Evolutionary conservation across 2,797 vertebrate species (phyloP).

Genomic region (Chanos chanos): DNA sequence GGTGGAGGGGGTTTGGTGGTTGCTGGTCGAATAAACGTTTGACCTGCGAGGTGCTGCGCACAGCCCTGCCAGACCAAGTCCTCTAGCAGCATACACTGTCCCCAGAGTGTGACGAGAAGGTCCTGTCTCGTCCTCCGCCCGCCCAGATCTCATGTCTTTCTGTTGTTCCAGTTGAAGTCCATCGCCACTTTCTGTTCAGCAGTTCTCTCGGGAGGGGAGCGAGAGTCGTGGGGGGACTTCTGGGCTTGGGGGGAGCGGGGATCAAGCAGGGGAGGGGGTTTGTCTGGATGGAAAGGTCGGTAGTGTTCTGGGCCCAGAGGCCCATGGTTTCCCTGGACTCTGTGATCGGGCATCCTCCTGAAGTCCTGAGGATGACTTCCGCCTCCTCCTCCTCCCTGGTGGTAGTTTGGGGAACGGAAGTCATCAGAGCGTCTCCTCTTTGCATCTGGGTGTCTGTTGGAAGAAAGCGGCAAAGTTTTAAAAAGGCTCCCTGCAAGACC

Average conservation of each 20-base stretch:
- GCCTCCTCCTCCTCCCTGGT: slow-evolving; percentile 46
- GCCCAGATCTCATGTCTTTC: slow-evolving; percentile 84
- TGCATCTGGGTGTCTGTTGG: slow-evolving; percentile 84
- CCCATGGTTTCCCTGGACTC: slow-evolving; percentile 72
- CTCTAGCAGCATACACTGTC: slow-evolving; percentile 63
- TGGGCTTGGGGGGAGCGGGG: slow-evolving; percentile 90
- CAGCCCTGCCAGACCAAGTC: slow-evolving; percentile 40
- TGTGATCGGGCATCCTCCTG: slow-evolving; percentile 88
- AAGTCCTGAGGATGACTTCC: slow-evolving; percentile 86
- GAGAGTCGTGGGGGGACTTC: slow-evolving; percentile 89
- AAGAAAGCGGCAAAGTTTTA: accelerated
- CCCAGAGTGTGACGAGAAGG: too few relatives aligned
- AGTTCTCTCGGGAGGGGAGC: slow-evolving; percentile 85
- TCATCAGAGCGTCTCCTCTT: slow-evolving; percentile 90
- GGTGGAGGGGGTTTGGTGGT: slow-evolving; percentile 43
- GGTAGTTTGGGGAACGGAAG: slow-evolving; percentile 78
- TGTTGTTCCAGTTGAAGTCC: slow-evolving; percentile 90
- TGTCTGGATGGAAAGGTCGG: slow-evolving; percentile 86
- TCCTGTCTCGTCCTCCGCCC: too few relatives aligned
- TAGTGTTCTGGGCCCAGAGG: slow-evolving; percentile 87
- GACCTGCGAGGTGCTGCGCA: background rate
- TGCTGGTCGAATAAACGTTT: slow-evolving; percentile 56
- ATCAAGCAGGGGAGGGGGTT: slow-evolving; percentile 81
- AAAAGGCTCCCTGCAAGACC: too few relatives aligned
- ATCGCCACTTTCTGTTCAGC: slow-evolving; percentile 77